Evolutionary conservation across 2,888 invertebrate species (phyloP).

Genomic region (Buathra laborator): DNA sequence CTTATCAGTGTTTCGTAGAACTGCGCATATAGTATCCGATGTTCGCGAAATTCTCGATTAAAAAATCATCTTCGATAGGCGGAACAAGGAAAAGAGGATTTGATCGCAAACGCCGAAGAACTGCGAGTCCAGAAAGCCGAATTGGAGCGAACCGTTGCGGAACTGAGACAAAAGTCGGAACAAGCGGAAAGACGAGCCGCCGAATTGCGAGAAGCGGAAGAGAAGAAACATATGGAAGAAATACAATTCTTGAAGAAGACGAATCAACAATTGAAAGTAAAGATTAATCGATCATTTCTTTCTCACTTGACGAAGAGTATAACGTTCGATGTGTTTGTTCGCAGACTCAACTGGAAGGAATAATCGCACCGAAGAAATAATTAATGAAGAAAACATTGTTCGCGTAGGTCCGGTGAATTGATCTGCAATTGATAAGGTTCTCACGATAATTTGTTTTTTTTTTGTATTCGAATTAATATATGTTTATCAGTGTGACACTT

Average conservation of each 20-base stretch:
- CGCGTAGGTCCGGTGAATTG: neutral
- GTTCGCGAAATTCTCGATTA: neutral
- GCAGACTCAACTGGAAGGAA: conserved; percentile 96
- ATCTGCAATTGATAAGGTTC: conserved; percentile 31
- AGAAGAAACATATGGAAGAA: conserved; percentile 97
- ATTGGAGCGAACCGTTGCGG: conserved; percentile 86
- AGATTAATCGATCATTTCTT: neutral
- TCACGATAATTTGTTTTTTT: conserved; percentile 12
- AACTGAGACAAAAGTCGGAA: conserved; percentile 91
- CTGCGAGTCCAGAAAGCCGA: conserved; percentile 89
- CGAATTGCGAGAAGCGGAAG: conserved; percentile 95
- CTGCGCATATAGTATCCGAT: too few species aligned
- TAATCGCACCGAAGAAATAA: conserved; percentile 97
- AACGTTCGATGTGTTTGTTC: conserved; percentile 78
- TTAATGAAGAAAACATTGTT: neutral
- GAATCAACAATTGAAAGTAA: conserved; percentile 96
- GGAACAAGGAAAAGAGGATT: conserved; percentile 95
- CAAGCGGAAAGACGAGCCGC: conserved; percentile 93
- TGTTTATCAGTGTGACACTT: conserved; percentile 76
- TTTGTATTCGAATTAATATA: conserved; percentile 76
- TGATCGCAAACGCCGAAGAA: conserved; percentile 91
- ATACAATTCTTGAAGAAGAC: conserved; percentile 96
- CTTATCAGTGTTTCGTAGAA: too few species aligned
- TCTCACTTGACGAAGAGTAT: neutral
- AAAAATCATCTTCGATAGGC: conserved; percentile 85